These are phyloP conservation scores for Gadopsis bispinosus DNA, from an alignment of 2,797 vertebrate genomes.

Conservation along the genomic window DNA sequence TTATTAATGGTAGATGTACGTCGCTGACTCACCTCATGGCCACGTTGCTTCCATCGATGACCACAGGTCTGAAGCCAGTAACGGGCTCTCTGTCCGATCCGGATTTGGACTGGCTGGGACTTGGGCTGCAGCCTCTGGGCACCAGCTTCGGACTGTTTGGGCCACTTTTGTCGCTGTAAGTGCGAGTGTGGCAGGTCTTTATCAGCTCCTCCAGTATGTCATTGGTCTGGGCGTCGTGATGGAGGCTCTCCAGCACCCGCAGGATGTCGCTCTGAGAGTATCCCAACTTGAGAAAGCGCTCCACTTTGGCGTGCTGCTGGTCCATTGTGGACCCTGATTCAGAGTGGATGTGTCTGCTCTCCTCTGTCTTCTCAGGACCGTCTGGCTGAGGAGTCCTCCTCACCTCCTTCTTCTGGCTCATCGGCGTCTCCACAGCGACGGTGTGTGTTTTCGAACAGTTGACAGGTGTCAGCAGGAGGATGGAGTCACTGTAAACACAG, in stretches of 20 bases:
- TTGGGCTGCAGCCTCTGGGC: conserved; percentile 83
- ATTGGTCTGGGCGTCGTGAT: conserved; percentile 89
- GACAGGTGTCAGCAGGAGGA: conserved; percentile 63
- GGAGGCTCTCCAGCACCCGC: conserved; percentile 88
- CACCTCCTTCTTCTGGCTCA: conserved; percentile 60
- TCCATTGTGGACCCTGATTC: conserved; percentile 70
- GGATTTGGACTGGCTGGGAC: conserved; percentile 7
- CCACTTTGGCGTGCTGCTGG: conserved; percentile 84
- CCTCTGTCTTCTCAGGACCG: conserved; percentile 27
- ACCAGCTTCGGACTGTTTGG: conserved; percentile 76
- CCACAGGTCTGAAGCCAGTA: conserved; percentile 85
- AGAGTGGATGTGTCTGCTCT: conserved; percentile 22
- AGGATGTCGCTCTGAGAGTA: conserved; percentile 86
- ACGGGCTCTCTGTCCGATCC: conserved; percentile 47
- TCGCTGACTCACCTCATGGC: conserved; percentile 90
- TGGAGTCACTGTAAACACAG: conserved; percentile 72
- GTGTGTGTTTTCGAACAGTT: conserved; percentile 72
- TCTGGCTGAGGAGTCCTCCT: conserved; percentile 62
- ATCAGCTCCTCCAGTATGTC: conserved; percentile 93
- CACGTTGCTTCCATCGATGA: conserved; percentile 95
- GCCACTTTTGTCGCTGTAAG: conserved; percentile 22
- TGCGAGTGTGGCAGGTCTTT: conserved; percentile 83
- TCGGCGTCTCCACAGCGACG: conserved; percentile 68
- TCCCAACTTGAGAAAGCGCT: conserved; percentile 92
- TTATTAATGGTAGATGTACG: neutral